Evolutionary conservation across 2,797 vertebrate species (phyloP), one percentile per base, ranked within the genome.

Genomic region (Arctocebus calabarensis): DNA sequence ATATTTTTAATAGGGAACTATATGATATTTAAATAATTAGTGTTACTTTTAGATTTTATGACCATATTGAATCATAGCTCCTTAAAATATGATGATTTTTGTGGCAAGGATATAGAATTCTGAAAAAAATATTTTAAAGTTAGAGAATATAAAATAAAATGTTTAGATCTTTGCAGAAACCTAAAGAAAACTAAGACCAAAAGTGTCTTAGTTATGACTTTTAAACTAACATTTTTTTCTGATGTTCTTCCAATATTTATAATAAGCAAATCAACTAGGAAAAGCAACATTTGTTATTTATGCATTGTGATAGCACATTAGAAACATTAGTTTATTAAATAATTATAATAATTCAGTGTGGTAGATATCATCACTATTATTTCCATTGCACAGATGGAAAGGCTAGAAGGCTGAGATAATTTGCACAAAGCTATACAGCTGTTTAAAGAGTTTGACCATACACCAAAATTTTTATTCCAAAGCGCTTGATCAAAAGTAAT

Each of bases 41-140:
- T 43, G 5, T 29, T 40, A 61, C 19, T 22, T 71, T 74, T 81
- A 3, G 2, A 13, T 75, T 85, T 66, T 90, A 74, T 48, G n/a
- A 74, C 34, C 73, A 12, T 45, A 10, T 62, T 82, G 25, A 92
- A 25, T 66, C 25, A 66, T 37, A 66, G 25, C 8, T 75, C 11
- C 43, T 55, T 89, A 57, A 57, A 62, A 34, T 64, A 71, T 40
- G 16, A 70, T 6, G 37, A 37, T n/a, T 43, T 20, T 71, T 77
- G 9, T 84, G 19, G 7, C 52, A 70, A 81, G 10, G 7, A 0
- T 19, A 89, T 64, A 48, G 6, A 68, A 88, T 94, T 85, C 27
- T 94, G 27, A 57, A 55, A 17, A 92, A 92, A 81, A 25, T 57
- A 71, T 75, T 66, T 94, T 88, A 64, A 66, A 88, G 3, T 62